Base-by-base conservation (phyloP, 2,888 invertebrate species). In the Dione vanillae region DNA sequence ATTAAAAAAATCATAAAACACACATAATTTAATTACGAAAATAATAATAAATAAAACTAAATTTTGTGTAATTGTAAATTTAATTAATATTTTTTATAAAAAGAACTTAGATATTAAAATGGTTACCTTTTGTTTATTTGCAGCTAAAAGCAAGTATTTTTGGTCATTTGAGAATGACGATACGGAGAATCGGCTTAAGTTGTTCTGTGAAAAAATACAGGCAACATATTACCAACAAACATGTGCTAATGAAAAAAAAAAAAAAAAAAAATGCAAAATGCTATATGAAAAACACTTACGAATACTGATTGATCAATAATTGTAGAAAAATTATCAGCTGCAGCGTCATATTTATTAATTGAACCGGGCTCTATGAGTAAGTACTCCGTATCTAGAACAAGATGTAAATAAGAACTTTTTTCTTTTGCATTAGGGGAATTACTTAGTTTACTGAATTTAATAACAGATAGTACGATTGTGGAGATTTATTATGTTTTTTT, bases 141-240 rank as follows among this genome's bases (percentile, higher is more conserved):
- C 77, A 1, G 79, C 74, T 35, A 93, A 74, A 72, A 93, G 75
- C 64, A 89, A 76, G 79, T 87, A 89, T 74, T 85, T 85, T 62
- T 86, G 82, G 71, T 91, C 87, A 16, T 83, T 79, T 1, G 92
- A 91, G 69, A 90, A 91, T 19, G 85, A 77, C 3, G 84, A 79
- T 10, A 88, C 75, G 19, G 83, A 78, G 65, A 84, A 89, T 67
- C 84, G 83, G 35, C 78, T 81, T 51, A 92, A 78, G 40, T 84
- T 84, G 43, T 75, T 69, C 92, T 92, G 88, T 20, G 16, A 49
- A 78, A 77, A 71, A 51, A 49, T 14, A 14, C 12, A 12, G 8
- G 14, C 35, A 19, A 19, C 19, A 11, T 19, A 11, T 49, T 49
- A 49, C 11, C 9, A n/a, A 0, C 14, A 52, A 52, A 27, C 6